A percentile compares a stretch with the other conserved stretches of the same genome.
Conservation (phyloP, 64 coral and sea anemone species). For the Hydrozoanthus tunicans region DNA sequence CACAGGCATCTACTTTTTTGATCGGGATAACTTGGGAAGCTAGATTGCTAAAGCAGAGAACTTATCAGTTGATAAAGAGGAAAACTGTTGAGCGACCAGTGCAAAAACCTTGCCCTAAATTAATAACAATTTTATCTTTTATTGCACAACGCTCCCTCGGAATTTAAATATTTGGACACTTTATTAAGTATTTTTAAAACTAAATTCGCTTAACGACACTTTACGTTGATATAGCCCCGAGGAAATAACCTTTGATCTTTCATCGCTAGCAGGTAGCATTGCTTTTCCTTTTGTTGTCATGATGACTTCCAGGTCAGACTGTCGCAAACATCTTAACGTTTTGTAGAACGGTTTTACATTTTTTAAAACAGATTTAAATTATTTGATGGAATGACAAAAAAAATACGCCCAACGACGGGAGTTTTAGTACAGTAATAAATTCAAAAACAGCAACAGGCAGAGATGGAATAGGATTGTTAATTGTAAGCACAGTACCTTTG, state of each 20-base stretch:
- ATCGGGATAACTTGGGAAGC: not conserved
- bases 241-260: no score
- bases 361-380: not conserved
- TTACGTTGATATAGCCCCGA: no score
- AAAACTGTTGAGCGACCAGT: not conserved
- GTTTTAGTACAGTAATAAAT: not conserved
- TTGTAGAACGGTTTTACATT: not conserved
- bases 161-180: no score
- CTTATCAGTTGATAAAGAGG: not conserved
- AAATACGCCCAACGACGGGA: not conserved
- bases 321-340: not conserved
- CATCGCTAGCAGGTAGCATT: no score
- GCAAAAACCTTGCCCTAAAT: not conserved
- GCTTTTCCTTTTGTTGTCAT: no score
- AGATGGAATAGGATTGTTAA: not conserved
- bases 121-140: not conserved
- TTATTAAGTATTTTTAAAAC: no score
- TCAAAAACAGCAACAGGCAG: not conserved
- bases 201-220: no score
- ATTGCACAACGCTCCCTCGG: no score
- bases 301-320: no score
- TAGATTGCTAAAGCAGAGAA: not conserved
- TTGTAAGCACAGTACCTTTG: not conserved
- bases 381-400: not conserved
- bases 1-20: not conserved